Evolutionary conservation across 2,113 vertebrate species (phyloP).

Genomic region (Daboia siamensis): DNA sequence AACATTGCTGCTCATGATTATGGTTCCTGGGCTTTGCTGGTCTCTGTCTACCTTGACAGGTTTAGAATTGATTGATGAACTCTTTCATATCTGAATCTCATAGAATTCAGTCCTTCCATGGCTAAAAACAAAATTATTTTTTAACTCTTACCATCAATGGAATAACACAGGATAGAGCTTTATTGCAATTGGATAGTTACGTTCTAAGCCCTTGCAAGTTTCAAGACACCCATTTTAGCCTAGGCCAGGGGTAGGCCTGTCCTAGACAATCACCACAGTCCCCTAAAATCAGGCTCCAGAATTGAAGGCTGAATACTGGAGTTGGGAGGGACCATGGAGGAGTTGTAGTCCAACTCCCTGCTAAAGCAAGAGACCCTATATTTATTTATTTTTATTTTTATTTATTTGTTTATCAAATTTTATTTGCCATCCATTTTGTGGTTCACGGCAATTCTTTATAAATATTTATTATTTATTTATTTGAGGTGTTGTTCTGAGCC

Average conservation of each 20-base stretch:
- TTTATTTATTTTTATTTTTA: background rate
- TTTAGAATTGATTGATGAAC: background rate
- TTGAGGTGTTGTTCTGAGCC: background rate
- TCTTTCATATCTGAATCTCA: background rate
- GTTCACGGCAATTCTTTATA: background rate
- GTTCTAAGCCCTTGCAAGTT: background rate
- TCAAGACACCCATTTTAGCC: background rate
- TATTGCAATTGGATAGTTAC: background rate
- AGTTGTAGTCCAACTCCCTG: background rate
- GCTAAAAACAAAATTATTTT: background rate
- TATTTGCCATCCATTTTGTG: background rate
- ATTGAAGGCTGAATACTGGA: background rate
- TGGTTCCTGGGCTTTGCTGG: background rate
- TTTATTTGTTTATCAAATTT: background rate
- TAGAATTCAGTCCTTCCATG: background rate
- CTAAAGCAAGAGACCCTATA: background rate
- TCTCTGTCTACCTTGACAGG: background rate
- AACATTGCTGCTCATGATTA: background rate
- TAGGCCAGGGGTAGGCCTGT: too few relatives aligned
- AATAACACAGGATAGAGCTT: background rate
- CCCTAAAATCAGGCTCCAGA: background rate
- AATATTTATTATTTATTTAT: background rate
- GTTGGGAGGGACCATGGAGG: background rate
- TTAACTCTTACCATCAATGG: background rate
- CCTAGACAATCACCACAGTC: background rate